Conservation (phyloP, 1,140 invertebrate genomes). For the Pantala flavescens region DNA sequence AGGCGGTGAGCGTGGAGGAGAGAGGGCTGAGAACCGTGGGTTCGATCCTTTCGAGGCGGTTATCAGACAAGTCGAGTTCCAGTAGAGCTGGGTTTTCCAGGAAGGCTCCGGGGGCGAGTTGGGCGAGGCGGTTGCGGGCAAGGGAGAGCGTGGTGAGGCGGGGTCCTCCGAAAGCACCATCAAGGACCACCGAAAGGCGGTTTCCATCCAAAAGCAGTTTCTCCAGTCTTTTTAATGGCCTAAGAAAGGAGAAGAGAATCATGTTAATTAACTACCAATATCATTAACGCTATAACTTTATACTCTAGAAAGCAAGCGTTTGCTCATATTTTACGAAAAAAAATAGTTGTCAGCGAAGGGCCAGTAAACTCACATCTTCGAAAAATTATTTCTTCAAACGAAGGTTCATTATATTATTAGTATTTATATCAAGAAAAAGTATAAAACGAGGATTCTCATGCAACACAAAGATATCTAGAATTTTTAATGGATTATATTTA, state of each 20-base stretch:
- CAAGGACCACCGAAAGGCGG: constrained; percentile 58
- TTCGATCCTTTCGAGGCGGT: constrained; percentile 56
- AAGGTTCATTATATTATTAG: too few species aligned
- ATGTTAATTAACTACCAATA: too few species aligned
- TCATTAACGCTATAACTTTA: too few species aligned
- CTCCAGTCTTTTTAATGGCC: constrained; percentile 36
- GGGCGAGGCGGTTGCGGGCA: constrained; percentile 58
- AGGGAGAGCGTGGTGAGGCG: constrained; percentile 42
- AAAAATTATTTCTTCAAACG: too few species aligned
- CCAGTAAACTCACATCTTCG: too few species aligned
- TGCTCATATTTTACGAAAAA: too few species aligned
- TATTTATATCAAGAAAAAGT: too few species aligned
- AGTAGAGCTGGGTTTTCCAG: constrained; percentile 51
- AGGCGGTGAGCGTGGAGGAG: constrained; percentile 41
- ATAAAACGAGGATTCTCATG: too few species aligned
- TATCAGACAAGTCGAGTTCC: constrained; percentile 59
- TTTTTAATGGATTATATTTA: too few species aligned
- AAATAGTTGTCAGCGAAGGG: too few species aligned
- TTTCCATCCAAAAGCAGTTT: constrained; percentile 63
- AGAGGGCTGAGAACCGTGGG: constrained; percentile 46
- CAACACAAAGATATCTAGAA: too few species aligned
- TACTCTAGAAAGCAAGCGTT: too few species aligned
- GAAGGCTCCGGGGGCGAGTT: constrained; percentile 57
- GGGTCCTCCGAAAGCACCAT: constrained; percentile 50
- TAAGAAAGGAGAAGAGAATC: constrained; percentile 13